Evolutionary conservation across 64 coral and sea anemone species (phyloP).

Genomic region (Montipora cactus): DNA sequence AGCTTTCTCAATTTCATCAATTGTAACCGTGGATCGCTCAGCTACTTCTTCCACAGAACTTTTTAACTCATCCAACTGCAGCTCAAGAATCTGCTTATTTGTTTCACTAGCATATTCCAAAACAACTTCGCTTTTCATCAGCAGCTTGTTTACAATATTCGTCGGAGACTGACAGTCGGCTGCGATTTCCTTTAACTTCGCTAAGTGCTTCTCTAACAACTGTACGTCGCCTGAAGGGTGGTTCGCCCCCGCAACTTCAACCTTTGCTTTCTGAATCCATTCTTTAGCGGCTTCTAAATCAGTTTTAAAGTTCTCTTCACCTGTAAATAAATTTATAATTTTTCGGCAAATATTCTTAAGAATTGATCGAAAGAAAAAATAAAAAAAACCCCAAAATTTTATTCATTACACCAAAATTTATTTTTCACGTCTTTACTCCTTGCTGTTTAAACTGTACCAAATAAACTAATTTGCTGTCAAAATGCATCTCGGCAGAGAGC

Average conservation of each 20-base stretch:
- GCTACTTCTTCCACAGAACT: constrained; percentile 1
- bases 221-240: not conserved
- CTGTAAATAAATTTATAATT: not conserved
- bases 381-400: no score
- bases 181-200: not conserved
- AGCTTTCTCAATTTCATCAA: not conserved
- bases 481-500: no score
- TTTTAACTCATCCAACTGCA: constrained; percentile 12
- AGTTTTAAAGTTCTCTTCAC: not conserved
- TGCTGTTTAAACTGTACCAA: no score
- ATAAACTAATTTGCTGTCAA: no score
- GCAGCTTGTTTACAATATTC: constrained; percentile 2
- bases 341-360: no score
- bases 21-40: constrained; percentile 11
- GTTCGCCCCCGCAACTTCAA: not conserved
- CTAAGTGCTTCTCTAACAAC: not conserved
- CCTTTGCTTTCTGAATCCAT: constrained; percentile 29
- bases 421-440: no score
- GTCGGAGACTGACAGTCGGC: not conserved
- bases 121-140: not conserved
- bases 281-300: constrained; percentile 7
- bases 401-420: no score
- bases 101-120: not conserved
- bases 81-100: not conserved
- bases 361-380: no score